A percentile compares a stretch with the other conserved stretches of the same genome.
These are phyloP conservation scores for Propithecus coquereli DNA, from an alignment of 2,113 vertebrate genomes.

Conservation along the genomic window DNA sequence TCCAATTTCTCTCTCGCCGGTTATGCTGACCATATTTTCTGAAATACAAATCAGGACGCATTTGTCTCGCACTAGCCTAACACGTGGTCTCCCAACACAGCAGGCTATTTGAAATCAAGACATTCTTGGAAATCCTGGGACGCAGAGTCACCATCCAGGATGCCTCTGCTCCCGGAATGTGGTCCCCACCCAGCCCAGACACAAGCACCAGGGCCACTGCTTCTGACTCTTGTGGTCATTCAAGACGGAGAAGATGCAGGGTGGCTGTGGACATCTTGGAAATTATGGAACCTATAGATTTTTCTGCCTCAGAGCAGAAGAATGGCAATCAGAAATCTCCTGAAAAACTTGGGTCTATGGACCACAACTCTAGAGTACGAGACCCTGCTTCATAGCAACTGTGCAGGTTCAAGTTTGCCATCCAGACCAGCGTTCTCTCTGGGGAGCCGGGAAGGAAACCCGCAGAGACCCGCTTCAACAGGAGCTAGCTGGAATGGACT, in stretches of 20 bases:
- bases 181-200: neutral
- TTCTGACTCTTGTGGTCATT: neutral
- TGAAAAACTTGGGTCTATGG: neutral
- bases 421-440: neutral
- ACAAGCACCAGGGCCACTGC: neutral
- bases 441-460: neutral
- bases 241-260: neutral
- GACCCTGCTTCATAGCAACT: neutral
- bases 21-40: constrained; percentile 63
- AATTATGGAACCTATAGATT: neutral
- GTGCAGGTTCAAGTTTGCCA: neutral
- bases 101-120: constrained; percentile 53
- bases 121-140: constrained; percentile 43
- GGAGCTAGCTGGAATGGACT: neutral
- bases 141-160: neutral
- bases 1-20: constrained; percentile 48
- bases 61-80: constrained; percentile 33
- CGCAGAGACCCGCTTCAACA: neutral
- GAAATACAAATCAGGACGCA: constrained; percentile 54
- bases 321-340: neutral
- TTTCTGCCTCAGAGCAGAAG: neutral
- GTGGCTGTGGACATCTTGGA: neutral
- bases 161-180: neutral
- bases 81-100: neutral
- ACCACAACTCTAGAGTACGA: neutral